Evolutionary conservation across 2,888 invertebrate genomes (phyloP), one percentile per base, ranked within the genome.

Genomic region (Machimus atricapillus): DNA sequence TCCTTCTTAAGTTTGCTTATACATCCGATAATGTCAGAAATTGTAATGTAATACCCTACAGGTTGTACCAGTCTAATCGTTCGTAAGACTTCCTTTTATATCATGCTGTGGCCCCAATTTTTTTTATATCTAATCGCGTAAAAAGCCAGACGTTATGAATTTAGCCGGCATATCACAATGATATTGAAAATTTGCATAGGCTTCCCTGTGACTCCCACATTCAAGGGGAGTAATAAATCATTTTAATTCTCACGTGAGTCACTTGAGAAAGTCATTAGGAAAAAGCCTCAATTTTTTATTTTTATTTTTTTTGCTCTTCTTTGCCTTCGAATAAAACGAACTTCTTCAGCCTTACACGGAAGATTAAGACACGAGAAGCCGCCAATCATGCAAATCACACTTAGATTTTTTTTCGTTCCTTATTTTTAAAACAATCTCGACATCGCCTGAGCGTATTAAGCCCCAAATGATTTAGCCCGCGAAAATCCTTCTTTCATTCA

Each of bases 331-430:
- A 82, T 34, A 82, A 82, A 58, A 40, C n/a, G 34, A 76, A 66
- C 27, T 82, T 82, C 31, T 82, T 82, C 34, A 82, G 37, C 81
- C 85, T 58, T 76, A 87, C 88, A 88, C 88, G 88, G 85, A 88
- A 88, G 88, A 88, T 82, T 73, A 46, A 85, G 88, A 87, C 88
- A 88, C 88, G 88, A 88, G 81, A 88, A 87, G 81, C 73, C 88
- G 85, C 87, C 81, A 88, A 88, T 88, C 88, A 88, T 88, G 88
- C 88, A 88, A 88, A 88, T 87, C 74, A 85, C 76, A 85, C 85
- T 34, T 19, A 43, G 73, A 85, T 43, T 46, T 46, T 52, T 16
- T 52, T 52, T 19, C n/a, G n/a, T 66, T 66, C 66, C 19, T 12
- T 23, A 85, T 82, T 82, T 82, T 82, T 58, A 66, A 78, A 78